Evolutionary conservation across 2,113 vertebrate genomes (phyloP).

Genomic region (Scalopus aquaticus): DNA sequence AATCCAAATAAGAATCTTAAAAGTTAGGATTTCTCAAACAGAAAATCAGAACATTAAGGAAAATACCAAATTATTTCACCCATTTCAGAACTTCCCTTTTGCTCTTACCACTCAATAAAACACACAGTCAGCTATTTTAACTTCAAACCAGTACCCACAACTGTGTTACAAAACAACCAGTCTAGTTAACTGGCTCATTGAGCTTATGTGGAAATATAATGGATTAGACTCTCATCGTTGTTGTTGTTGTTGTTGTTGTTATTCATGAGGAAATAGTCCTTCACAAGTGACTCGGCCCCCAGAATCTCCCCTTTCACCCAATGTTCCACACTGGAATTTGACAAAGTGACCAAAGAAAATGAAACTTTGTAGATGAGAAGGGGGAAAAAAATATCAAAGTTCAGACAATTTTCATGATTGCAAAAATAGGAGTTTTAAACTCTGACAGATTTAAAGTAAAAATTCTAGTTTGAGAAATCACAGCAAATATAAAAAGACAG

Average conservation of each 20-base stretch:
- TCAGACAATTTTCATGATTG: neutral
- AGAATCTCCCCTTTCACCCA: neutral
- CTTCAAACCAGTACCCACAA: slow-evolving; percentile 25
- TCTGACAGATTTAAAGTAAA: slow-evolving; percentile 2
- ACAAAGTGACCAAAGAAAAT: neutral
- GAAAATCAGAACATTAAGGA: neutral
- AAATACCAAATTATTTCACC: slow-evolving; percentile 23
- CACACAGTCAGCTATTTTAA: slow-evolving; percentile 61
- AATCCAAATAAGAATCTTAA: slow-evolving; percentile 53
- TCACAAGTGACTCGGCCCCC: slow-evolving; percentile 1
- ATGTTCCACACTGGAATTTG: neutral
- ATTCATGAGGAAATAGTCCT: slow-evolving; percentile 26
- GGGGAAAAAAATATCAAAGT: neutral
- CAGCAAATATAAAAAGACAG: neutral
- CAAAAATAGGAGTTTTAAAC: slow-evolving; percentile 10
- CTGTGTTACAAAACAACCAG: slow-evolving; percentile 43
- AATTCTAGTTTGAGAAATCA: neutral
- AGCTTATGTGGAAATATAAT: slow-evolving; percentile 47
- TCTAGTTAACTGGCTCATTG: slow-evolving; percentile 7
- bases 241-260: neutral
- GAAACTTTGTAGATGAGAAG: neutral
- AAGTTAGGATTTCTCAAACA: slow-evolving; percentile 46
- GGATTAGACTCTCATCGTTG: neutral
- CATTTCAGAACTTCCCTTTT: slow-evolving; percentile 7
- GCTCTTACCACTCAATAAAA: slow-evolving; percentile 25